Conservation (phyloP, 2,888 invertebrate genomes). For the Lepidonotus clava region DNA sequence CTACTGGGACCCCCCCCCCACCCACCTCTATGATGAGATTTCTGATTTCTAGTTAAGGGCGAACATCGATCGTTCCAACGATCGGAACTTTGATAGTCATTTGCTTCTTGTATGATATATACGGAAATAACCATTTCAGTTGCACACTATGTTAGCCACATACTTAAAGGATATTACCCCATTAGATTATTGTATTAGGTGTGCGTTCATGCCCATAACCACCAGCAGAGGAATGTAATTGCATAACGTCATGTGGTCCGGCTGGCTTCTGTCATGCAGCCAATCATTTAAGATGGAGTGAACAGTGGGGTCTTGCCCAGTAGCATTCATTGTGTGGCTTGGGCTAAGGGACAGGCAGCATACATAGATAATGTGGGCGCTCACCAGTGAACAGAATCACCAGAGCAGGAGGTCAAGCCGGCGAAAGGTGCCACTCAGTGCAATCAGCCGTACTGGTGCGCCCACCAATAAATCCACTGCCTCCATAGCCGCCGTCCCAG, state of each 20-base stretch:
- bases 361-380: background rate
- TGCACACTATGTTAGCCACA: no score
- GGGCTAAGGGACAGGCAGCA: background rate
- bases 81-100: no score
- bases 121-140: no score
- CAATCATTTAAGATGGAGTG: conserved; percentile 12
- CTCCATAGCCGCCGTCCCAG: background rate
- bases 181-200: background rate
- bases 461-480: conserved; percentile 5
- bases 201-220: conserved; percentile 12
- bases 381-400: background rate
- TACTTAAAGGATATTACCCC: no score
- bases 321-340: background rate
- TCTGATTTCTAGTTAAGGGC: no score
- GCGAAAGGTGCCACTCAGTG: conserved; percentile 6
- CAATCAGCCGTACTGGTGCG: background rate
- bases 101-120: no score
- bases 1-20: no score
- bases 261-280: conserved; percentile 5
- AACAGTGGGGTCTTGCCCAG: background rate
- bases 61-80: no score
- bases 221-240: conserved; percentile 1
- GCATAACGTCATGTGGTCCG: background rate
- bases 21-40: no score
- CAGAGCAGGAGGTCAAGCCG: background rate